These are phyloP conservation scores for Mobula hypostoma DNA, from an alignment of 2,113 vertebrate species.

Conservation along the genomic window DNA sequence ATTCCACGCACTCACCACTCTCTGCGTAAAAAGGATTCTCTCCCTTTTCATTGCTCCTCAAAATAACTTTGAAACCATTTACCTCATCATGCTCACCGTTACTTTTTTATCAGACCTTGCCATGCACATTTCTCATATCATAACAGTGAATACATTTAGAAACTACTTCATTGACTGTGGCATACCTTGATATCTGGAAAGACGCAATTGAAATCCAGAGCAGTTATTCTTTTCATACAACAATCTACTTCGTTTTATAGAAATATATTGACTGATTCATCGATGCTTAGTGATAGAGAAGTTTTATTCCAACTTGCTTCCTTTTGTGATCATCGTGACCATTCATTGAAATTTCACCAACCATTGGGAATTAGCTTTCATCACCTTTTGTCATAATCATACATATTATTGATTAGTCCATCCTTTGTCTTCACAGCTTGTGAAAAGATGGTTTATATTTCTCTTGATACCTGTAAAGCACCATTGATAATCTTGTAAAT, in stretches of 20 bases:
- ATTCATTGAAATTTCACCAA: neutral
- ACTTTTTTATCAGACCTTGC: neutral
- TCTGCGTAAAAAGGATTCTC: too few species aligned
- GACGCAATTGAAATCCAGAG: neutral
- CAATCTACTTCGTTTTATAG: neutral
- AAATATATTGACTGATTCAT: neutral
- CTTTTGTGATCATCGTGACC: neutral
- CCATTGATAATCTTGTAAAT: neutral
- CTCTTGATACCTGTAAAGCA: neutral
- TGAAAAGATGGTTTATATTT: neutral
- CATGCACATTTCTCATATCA: neutral
- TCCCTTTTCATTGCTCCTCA: neutral
- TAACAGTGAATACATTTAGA: neutral
- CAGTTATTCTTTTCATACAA: neutral
- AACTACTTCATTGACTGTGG: neutral
- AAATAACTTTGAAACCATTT: neutral
- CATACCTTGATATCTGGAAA: neutral
- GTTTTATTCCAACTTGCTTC: neutral
- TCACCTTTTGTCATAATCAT: neutral
- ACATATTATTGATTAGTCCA: neutral
- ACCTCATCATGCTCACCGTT: neutral
- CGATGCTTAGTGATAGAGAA: neutral
- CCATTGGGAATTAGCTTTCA: neutral
- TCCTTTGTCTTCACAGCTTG: neutral
- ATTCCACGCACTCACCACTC: too few species aligned